Percentiles rank a stretch among this genome's conserved stretches.
phyloP scores from a whole-genome alignment of 1,140 invertebrate genomes.

The Drosophila biarmipes region DNA sequence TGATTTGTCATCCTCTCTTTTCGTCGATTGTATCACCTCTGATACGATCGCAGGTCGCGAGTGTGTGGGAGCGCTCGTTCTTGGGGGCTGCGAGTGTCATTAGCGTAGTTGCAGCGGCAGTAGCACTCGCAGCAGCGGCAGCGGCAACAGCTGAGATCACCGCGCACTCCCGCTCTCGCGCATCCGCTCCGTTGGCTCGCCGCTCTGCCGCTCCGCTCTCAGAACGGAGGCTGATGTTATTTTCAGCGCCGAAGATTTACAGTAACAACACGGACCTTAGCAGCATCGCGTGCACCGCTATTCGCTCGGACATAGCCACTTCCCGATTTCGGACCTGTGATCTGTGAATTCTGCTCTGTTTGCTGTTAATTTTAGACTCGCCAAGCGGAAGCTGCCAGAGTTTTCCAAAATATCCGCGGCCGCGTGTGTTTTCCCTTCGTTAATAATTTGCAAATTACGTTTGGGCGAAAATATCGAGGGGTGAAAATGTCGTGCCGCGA shows the following conservation, averaged over 20 bases:
- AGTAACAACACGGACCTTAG: conserved; percentile 77
- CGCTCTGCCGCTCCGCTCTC: conserved; percentile 1
- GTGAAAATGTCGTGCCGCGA: conserved; percentile 61
- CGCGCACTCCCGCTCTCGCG: conserved; percentile 50
- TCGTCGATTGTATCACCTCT: conserved; percentile 4
- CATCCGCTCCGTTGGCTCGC: conserved; percentile 18
- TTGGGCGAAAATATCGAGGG: background rate
- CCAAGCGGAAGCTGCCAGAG: conserved; percentile 53
- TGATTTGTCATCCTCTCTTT: background rate
- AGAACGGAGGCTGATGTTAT: conserved; percentile 68
- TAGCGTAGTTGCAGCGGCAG: conserved; percentile 40
- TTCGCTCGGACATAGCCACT: conserved; percentile 49
- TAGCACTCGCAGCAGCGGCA: conserved; percentile 56
- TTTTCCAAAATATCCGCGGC: conserved; percentile 51
- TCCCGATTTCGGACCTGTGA: conserved; percentile 44
- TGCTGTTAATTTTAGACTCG: conserved; percentile 62
- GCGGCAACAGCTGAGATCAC: conserved; percentile 71
- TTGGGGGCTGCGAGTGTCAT: conserved; percentile 64
- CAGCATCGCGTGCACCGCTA: conserved; percentile 66
- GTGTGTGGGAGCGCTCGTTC: conserved; percentile 77
- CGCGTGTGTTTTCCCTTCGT: conserved; percentile 49
- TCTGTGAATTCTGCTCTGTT: conserved; percentile 38
- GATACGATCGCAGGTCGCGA: conserved; percentile 24
- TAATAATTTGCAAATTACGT: conserved; percentile 25
- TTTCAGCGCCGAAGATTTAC: conserved; percentile 77